These are phyloP conservation scores for Elgaria multicarinata DNA, from an alignment of 2,113 vertebrate species.

Conservation along the genomic window DNA sequence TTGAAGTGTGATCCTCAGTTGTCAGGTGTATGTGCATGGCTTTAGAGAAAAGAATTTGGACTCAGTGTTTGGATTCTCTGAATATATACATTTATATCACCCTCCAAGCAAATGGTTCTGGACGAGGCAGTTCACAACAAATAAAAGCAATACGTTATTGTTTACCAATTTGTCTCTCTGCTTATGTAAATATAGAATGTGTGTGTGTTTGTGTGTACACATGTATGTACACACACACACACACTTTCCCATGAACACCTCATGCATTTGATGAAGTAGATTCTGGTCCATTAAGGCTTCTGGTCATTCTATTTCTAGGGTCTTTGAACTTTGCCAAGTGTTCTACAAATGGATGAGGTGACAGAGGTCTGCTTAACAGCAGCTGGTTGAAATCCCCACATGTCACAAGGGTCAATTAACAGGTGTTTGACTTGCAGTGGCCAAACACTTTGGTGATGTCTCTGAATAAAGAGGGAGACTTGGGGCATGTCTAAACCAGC, in stretches of 20 bases:
- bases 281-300: neutral
- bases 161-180: no score
- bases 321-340: slow-evolving; percentile 24
- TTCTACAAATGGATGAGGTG: neutral
- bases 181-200: neutral
- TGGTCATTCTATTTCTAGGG: slow-evolving; percentile 53
- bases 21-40: neutral
- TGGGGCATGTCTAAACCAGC: no score
- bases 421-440: neutral
- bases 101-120: neutral
- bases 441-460: neutral
- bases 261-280: neutral
- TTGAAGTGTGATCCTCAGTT: neutral
- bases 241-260: no score
- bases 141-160: neutral
- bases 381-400: neutral
- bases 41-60: neutral
- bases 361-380: neutral
- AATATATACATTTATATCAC: neutral
- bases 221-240: neutral
- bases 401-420: neutral
- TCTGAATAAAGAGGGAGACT: neutral
- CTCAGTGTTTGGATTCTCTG: neutral
- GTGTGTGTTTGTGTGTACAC: neutral
- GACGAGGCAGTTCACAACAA: neutral